These are phyloP conservation scores for Ooceraea biroi DNA, from an alignment of 1,140 invertebrate species.

Conservation along the genomic window DNA sequence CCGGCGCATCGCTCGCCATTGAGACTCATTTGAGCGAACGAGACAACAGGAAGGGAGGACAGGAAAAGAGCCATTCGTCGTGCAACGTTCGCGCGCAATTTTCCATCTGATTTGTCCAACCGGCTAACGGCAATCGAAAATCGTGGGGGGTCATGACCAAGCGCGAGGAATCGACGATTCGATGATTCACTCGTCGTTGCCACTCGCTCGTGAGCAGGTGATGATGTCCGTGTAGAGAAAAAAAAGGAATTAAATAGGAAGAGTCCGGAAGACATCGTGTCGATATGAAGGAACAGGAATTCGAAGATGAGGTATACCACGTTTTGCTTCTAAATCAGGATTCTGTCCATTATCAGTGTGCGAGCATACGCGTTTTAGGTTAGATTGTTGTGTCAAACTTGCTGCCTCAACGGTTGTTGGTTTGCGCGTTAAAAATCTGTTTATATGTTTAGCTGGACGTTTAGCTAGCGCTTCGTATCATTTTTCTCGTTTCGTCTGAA, in stretches of 20 bases:
- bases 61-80: background rate
- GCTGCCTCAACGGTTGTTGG: no score
- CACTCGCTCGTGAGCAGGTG: conserved; percentile 32
- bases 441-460: no score
- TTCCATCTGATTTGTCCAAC: background rate
- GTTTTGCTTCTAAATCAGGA: background rate
- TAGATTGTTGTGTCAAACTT: conserved; percentile 55
- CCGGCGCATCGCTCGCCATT: background rate
- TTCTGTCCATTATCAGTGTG: background rate
- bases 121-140: background rate
- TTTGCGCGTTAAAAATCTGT: no score
- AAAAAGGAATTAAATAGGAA: conserved; percentile 4
- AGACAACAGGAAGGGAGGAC: no score
- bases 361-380: conserved; percentile 43
- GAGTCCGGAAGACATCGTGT: background rate
- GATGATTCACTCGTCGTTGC: conserved; percentile 66
- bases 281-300: conserved; percentile 65
- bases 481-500: no score
- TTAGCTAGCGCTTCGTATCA: no score
- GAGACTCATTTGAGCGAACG: background rate
- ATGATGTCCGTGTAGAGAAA: conserved; percentile 58
- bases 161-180: conserved; percentile 30
- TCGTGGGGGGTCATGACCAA: conserved; percentile 16
- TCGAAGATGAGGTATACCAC: conserved; percentile 64
- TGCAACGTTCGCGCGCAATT: background rate